Evolutionary conservation across 2,888 invertebrate species (phyloP), one percentile per base, ranked within the genome.

Genomic region (Phragmatobia fuliginosa): DNA sequence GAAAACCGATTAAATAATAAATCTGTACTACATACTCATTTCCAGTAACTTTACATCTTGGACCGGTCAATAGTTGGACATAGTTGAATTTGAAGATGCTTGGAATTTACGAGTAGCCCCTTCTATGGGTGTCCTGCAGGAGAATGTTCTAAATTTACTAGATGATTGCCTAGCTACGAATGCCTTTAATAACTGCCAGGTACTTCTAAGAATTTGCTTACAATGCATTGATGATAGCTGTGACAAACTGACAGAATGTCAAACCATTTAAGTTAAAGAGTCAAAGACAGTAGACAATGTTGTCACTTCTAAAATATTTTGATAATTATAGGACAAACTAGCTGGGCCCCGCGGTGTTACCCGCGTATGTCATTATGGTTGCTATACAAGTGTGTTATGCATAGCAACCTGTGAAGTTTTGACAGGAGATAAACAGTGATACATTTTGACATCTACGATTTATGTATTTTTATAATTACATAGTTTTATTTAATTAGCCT

Each of bases 21-120:
- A n/a, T 1, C n/a, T 38, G 10, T 25, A 41, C 10, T 16, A 58
- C 18, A 14, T 58, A 4, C 14, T 21, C n/a, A 25, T 6, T 81
- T 93, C 93, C 74, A 91, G 86, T 49, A 56, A 68, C 21, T 74
- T 0, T 81, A 87, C 16, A 83, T 91, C 91, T 66, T 16, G 68
- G 81, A 80, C 86, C 84, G 87, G 87, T 90, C 93, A 92, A 93
- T 93, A 94, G 93, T 94, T 94, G 87, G 90, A 92, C 93, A 94
- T 94, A 94, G 94, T 94, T 94, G 93, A 93, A 93, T 94, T 92
- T 93, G 93, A 93, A 94, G 94, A 94, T 88, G 93, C 90, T 88
- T 76, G 91, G 91, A 94, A 94, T 94, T 94, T 92, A 93, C 92
- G 93, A 94, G 93, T 93, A 86, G 88, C 87, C 85, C 86, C 88